Evolutionary conservation across 2,797 vertebrate species (phyloP).

Genomic region (Pangasius krempfi): DNA sequence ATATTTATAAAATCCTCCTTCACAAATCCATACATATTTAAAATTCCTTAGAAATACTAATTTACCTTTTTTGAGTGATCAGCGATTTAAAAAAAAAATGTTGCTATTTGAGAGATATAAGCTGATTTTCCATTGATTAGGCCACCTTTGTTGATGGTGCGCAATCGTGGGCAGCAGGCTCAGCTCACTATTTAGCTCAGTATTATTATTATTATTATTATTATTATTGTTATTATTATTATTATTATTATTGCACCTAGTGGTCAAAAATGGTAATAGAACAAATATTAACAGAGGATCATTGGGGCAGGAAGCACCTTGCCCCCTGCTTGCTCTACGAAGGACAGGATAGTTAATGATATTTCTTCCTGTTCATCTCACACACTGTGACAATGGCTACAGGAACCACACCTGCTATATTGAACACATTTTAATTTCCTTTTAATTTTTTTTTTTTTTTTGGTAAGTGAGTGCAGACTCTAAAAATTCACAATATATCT

Average conservation of each 20-base stretch:
- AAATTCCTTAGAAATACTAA: background rate
- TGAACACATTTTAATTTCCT: background rate
- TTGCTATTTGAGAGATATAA: too few species aligned
- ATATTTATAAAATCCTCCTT: background rate
- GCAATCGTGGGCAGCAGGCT: too few species aligned
- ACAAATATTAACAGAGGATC: background rate
- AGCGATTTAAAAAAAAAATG: too few species aligned
- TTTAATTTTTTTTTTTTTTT: background rate
- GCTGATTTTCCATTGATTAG: too few species aligned
- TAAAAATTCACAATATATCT: background rate
- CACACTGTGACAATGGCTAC: background rate
- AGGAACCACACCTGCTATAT: background rate
- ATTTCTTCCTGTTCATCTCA: background rate
- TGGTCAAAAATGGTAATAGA: background rate
- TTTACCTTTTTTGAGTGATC: background rate
- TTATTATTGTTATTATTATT: background rate
- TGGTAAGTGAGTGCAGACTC: background rate
- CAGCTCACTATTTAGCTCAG: too few species aligned
- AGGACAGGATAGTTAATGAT: too few species aligned
- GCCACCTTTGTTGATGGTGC: background rate
- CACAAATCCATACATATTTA: background rate
- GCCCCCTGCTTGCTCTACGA: background rate
- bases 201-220: background rate
- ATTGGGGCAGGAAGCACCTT: background rate
- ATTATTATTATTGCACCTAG: background rate